Percentiles rank a stretch among this genome's conserved stretches.
Conservation (phyloP, 2,888 invertebrate species). For the Aspidiotus rigidus region DNA sequence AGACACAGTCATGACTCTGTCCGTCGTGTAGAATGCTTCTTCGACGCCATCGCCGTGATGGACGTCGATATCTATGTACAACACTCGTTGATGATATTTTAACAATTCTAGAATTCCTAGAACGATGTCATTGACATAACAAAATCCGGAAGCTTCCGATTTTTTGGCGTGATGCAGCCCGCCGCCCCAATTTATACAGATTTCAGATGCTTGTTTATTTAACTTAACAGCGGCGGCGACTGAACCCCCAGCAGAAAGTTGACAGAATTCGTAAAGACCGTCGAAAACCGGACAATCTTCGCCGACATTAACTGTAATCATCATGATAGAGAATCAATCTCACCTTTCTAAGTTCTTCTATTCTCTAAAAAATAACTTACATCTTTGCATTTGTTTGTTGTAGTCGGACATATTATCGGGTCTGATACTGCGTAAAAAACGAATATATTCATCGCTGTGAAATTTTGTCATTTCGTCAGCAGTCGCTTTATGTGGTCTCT, state of each 20-base stretch:
- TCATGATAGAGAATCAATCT: neutral
- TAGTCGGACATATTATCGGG: slow-evolving; percentile 99
- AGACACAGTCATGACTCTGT: slow-evolving; percentile 98
- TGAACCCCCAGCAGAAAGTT: slow-evolving; percentile 94
- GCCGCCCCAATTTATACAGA: slow-evolving; percentile 99
- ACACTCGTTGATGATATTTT: slow-evolving; percentile 93
- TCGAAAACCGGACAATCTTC: slow-evolving; percentile 99
- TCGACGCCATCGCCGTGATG: slow-evolving; percentile 99
- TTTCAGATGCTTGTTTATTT: slow-evolving; percentile 97
- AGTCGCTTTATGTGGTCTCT: slow-evolving; percentile 98
- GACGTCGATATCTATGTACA: slow-evolving; percentile 98
- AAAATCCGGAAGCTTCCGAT: slow-evolving; percentile 97
- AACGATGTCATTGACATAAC: slow-evolving; percentile 98
- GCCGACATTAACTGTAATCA: slow-evolving; percentile 75
- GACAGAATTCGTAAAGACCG: slow-evolving; percentile 98
- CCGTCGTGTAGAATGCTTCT: slow-evolving; percentile 98
- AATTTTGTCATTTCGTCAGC: slow-evolving; percentile 99
- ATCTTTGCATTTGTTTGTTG: slow-evolving; percentile 98
- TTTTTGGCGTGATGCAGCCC: slow-evolving; percentile 99
- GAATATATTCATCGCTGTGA: slow-evolving; percentile 98
- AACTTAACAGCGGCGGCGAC: slow-evolving; percentile 98
- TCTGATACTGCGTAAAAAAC: slow-evolving; percentile 89
- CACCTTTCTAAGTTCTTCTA: neutral
- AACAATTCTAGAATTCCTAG: slow-evolving; percentile 91
- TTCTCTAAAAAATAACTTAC: slow-evolving; percentile 48